Base-by-base conservation (phyloP, 2,113 vertebrate species). In the Zingel zingel region DNA sequence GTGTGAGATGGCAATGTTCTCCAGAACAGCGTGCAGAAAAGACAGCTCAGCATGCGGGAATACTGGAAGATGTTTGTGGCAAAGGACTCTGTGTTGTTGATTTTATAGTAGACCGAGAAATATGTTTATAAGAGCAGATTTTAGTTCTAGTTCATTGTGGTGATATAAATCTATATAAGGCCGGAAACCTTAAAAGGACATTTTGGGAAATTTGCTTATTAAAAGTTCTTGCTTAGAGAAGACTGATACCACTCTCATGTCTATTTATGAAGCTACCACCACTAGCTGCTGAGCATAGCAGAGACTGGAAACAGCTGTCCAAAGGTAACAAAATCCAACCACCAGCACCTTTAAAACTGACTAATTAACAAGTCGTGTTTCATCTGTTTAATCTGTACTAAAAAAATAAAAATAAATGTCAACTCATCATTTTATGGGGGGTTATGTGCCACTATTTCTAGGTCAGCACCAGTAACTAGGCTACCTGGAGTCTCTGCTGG, bases 1-100 rank as follows among this genome's bases (percentile, higher is more conserved):
- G 89, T 85, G 86, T 92, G 85, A 78, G 86, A 90, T 79, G 86
- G 84, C 71, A 91, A 77, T 91, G 89, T 92, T 94, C 88, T 89
- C 74, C 58, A 75, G 85, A 86, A 83, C 87, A 90, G 81, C 74
- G 27, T 82, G 87, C 77, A 91, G 87, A 93, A 92, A 70, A 93
- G 88, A 93, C 86, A 93, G 85, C 88, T 83, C 83, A 93, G 86
- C 91, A 91, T 85, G 80, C 71, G 47, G 83, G 80, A 90, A 87
- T 86, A 89, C 66, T 89, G 47, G 23, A 73, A 92, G 90, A 93
- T 85, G 79, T 91, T 93, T 92, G 88, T 89, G 89, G 91, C 73
- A 59, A 87, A 82, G 58, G 70, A 86, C 83, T 83, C 48, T 58
- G 81, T 71, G 72, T 77, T 83, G 86, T 89, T 91, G 77, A 87